These are phyloP conservation scores for Linnaemya vulpina DNA, from an alignment of 2,888 invertebrate species.

Conservation along the genomic window DNA sequence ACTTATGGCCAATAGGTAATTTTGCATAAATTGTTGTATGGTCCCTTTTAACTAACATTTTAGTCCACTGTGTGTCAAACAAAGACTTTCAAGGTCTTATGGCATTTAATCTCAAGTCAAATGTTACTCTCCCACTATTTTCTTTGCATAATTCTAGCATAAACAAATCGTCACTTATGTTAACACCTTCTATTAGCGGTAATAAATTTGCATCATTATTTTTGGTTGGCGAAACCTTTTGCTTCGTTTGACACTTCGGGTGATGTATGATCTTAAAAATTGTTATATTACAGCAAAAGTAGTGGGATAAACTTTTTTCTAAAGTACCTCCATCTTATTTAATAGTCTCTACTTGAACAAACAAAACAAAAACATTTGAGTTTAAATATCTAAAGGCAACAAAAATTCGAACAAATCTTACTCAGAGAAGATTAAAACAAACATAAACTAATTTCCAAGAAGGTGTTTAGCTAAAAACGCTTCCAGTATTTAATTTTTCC, in stretches of 20 bases:
- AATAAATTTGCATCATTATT: constrained; percentile 63
- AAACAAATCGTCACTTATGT: constrained; percentile 70
- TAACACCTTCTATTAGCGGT: constrained; percentile 70
- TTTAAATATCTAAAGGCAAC: constrained; percentile 66
- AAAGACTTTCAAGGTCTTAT: no score
- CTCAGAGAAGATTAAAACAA: constrained; percentile 31
- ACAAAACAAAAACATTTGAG: constrained; percentile 55
- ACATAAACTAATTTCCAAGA: constrained; percentile 76
- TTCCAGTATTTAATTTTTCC: constrained; percentile 77
- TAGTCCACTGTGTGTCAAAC: no score
- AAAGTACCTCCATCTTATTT: neutral
- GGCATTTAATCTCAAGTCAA: neutral
- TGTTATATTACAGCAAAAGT: constrained; percentile 65
- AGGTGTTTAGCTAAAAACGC: constrained; percentile 80
- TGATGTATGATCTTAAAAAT: constrained; percentile 62
- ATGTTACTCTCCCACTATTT: constrained; percentile 24
- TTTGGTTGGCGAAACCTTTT: constrained; percentile 16
- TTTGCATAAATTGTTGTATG: no score
- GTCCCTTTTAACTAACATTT: no score
- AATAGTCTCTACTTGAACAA: constrained; percentile 7
- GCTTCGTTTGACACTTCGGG: constrained; percentile 46
- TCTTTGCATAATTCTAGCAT: constrained; percentile 39
- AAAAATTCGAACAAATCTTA: constrained; percentile 43
- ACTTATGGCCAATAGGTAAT: no score
- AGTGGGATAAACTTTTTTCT: constrained; percentile 4